Percentiles rank a stretch among this genome's conserved stretches.
Evolutionary conservation across 2,888 invertebrate species (phyloP).

Genomic region (Acanthosoma haemorrhoidale): DNA sequence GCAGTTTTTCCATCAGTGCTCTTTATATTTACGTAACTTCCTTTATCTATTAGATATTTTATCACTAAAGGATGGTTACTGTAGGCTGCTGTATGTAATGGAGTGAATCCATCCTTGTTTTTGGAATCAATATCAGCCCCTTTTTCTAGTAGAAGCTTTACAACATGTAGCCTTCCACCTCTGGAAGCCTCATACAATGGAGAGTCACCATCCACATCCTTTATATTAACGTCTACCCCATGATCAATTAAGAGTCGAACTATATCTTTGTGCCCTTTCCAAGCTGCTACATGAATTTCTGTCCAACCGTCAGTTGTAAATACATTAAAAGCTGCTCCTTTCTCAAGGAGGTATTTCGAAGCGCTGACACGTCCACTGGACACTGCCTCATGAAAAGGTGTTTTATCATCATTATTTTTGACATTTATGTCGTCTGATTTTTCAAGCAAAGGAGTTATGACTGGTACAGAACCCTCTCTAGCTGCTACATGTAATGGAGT

Average conservation of each 20-base stretch:
- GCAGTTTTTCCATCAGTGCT: background rate
- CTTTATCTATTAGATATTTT: background rate
- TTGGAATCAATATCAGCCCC: slow-evolving; percentile 3
- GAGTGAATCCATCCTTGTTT: slow-evolving; percentile 8
- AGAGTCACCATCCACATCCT: background rate
- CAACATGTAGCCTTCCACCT: background rate
- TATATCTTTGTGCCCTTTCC: slow-evolving; percentile 31
- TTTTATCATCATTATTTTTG: background rate
- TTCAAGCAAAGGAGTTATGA: background rate
- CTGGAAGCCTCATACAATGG: background rate
- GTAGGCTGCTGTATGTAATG: slow-evolving; percentile 17
- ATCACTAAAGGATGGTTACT: background rate
- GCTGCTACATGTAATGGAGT: background rate
- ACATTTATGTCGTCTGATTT: background rate
- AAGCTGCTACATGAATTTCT: slow-evolving; percentile 38
- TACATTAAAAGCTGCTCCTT: slow-evolving; percentile 34
- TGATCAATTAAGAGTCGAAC: slow-evolving; percentile 11
- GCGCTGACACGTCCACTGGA: background rate
- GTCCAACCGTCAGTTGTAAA: slow-evolving; percentile 35
- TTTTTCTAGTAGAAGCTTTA: background rate
- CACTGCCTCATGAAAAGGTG: background rate
- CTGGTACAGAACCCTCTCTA: background rate
- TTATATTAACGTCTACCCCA: slow-evolving; percentile 1
- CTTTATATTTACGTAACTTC: background rate
- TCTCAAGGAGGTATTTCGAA: background rate